Base-by-base conservation (phyloP, 2,113 vertebrate species). In the Crypturellus undulatus region DNA sequence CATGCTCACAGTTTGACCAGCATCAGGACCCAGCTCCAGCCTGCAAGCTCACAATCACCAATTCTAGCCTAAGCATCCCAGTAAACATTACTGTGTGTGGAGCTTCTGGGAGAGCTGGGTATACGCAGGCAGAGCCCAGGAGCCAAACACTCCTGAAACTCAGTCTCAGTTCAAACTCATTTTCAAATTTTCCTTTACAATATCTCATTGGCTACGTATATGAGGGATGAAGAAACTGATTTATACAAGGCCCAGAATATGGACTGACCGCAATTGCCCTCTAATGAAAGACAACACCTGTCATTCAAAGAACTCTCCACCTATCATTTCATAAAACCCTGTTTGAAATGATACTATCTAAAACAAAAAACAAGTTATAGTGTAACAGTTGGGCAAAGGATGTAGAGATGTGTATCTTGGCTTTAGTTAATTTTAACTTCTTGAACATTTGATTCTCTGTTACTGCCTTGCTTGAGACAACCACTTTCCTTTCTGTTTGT, bases 401-500 rank as follows among this genome's bases (percentile, higher is more conserved):
- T 54, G 38, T 16, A 88, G 64, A 88, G 72, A 51, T 22, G 5
- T 17, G 8, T 16, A 28, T 47, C 32, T 88, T 84, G 68, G 62
- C 60, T 60, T 52, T 21, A 81, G 36, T 84, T 94, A 93, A 92
- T 93, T 95, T 95, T 94, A 96, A 92, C 45, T 95, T 80, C 62
- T 56, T 65, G 12, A 97, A 87, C 90, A 75, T 89, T 94, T 94
- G 79, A 92, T 92, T 96, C 83, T 88, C 54, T 94, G 78, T 91
- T 96, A 88, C 30, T 90, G 72, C 70, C 72, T 87, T 86, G 45
- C 91, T 96, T 87, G 94, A 86, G 56, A 81, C 86, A 95, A 93
- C 40, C 62, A 17, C 49, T 95, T 94, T 60, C 77, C 52, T 93
- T 69, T 94, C 77, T 84, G 36, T 84, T 93, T 94, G 93, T 97